Evolutionary conservation across 2,797 vertebrate species (phyloP), one percentile per base, ranked within the genome.

Genomic region (Diceros bicornis): DNA sequence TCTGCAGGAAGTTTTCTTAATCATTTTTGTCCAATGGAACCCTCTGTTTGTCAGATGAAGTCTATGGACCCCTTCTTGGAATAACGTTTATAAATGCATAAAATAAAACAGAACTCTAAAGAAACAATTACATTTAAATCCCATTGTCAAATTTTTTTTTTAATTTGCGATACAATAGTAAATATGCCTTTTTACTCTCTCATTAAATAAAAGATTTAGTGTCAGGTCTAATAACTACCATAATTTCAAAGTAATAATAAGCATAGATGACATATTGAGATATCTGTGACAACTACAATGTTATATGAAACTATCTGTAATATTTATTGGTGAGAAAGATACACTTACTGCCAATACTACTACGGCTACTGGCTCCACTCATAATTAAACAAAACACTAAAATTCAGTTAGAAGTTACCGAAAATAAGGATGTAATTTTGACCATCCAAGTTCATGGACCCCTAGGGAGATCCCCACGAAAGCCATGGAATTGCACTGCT

Each of bases 321-420:
- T 92, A 91, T 61, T 91, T 95, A 17, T 72, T 78, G 57, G 16
- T 96, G 34, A 87, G 69, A 84, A 96, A 95, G 82, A 68, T 62
- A 83, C 6, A 47, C 7, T 66, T 75, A 59, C 6, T 74, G 66
- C 66, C 85, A 84, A 64, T 77, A 47, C 32, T 81, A 37, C 55
- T 72, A 27, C 16, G 6, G 50, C 32, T 66, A 71, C 3, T 52
- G 47, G 29, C 55, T 91, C 89, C n/a, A 78, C 37, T n/a, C 59
- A 84, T 57, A 44, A 77, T 93, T 83, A 87, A 41, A 59, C 44
- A 82, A 74, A 87, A 83, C 18, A 71, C 27, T 88, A 83, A 78
- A 91, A 78, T 72, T 77, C 27, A 86, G 34, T 50, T 64, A 68
- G 74, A 74, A 81, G 41, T 69, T 61, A 41, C 21, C 44, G 37